Percentiles rank a stretch among this genome's conserved stretches.
Conservation (phyloP, 2,113 vertebrate species). For the Anguilla rostrata region DNA sequence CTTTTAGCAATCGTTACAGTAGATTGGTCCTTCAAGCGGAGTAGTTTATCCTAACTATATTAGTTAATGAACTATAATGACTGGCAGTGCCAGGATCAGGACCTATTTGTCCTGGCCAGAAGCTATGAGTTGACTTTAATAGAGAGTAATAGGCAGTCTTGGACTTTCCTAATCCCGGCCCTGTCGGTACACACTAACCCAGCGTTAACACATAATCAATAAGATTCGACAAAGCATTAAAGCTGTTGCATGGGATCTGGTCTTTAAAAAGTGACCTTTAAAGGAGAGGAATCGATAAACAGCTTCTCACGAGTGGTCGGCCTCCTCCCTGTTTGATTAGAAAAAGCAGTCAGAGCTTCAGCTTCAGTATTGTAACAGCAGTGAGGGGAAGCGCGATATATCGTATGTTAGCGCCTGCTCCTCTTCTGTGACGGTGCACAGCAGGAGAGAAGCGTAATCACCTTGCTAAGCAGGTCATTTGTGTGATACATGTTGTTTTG, state of each 20-base stretch:
- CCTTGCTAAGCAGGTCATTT: neutral
- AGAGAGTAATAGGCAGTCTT: conserved; percentile 31
- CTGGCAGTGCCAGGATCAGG: conserved; percentile 1
- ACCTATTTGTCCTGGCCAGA: conserved; percentile 18
- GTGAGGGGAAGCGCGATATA: neutral
- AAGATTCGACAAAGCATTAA: conserved; percentile 31
- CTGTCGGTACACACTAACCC: conserved; percentile 11
- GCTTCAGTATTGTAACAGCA: neutral
- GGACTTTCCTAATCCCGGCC: conserved; percentile 22
- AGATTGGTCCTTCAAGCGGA: neutral
- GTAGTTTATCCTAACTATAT: conserved; percentile 9
- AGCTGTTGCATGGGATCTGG: conserved; percentile 31
- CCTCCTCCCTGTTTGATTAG: conserved; percentile 1
- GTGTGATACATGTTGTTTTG: neutral
- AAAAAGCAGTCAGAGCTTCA: neutral
- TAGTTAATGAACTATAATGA: conserved; percentile 1
- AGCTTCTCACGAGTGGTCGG: conserved; percentile 13
- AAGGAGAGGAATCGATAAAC: conserved; percentile 33
- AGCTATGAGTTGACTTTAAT: conserved; percentile 21
- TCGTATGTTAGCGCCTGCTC: neutral
- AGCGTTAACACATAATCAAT: conserved; percentile 40
- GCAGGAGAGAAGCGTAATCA: neutral
- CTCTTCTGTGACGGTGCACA: neutral
- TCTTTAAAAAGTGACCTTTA: conserved; percentile 34
- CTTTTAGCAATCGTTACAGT: neutral